Base-by-base conservation (phyloP, 2,888 invertebrate genomes). In the Ligdia adustata region DNA sequence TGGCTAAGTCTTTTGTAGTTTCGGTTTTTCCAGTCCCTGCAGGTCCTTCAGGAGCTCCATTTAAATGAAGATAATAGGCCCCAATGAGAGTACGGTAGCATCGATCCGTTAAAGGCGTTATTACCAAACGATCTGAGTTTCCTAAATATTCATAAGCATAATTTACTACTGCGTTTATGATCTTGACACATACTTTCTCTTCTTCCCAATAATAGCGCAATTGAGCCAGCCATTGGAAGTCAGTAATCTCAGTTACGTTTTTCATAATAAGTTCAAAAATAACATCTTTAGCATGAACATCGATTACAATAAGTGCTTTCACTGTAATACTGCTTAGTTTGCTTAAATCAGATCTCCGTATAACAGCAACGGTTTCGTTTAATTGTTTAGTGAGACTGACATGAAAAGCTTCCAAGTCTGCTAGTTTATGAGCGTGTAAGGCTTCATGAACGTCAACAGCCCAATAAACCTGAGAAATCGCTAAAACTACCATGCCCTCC, bases 11-110 rank as follows among this genome's bases (percentile, higher is more conserved):
- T 87, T 98, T 98, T 0, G 96, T 96, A 9, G 97, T 96, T 88
- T 97, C 97, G 0, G 97, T 97, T 87, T 97, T 97, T 0, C 97
- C 97, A 0, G 97, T 97, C 0, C 97, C 96, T 0, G 96, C 95
- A 0, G 97, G 97, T 0, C 95, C 95, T 83, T 95, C 95, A 0
- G 95, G 95, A 2, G 95, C 95, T n/a, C 96, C 96, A 68, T 96
- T 96, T 59, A 97, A 82, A 79, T 97, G 95, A 32, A 97, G 88
- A 68, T 95, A 94, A 76, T 95, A 96, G 1, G 97, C 96, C 0
- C 95, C 95, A 54, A 97, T 93, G 40, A 97, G 83, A 0, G 96
- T 97, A 12, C 96, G 92, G 75, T 96, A 96, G 72, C 96, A 96
- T 57, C 96, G 91, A 72, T 94, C 94, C 1, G 95, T 95, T 55